Base-by-base conservation (phyloP, 1,140 invertebrate genomes). In the Papilio glaucus region DNA sequence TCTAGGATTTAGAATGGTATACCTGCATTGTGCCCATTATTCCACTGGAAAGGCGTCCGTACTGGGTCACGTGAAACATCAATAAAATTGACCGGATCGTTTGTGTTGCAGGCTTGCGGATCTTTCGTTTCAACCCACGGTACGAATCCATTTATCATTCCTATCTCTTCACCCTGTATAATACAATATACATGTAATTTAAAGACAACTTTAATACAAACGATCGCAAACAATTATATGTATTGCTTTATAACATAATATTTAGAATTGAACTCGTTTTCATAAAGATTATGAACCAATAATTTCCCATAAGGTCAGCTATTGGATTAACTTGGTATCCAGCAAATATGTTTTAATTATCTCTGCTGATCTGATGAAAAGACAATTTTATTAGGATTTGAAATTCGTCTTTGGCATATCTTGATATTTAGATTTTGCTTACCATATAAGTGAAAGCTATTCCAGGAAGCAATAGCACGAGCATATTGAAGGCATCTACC, bases 41-140 rank as follows among this genome's bases (percentile, higher is more conserved):
- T 94, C 97, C 97, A 98, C 76, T 96, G 96, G 84, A 97, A 97
- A 0, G 97, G 96, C 1, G 96, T 96, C 5, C 96, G 93, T 4
- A 86, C 93, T 0, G 95, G 95, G 86, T 97, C 96, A 9, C 96
- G 91, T 6, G 94, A 94, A 0, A 91, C 87, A 37, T 93, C 77
- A 71, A 92, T 78, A 77, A 93, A 96, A 60, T 88, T 88, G 72
- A 91, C 79, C 24, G 90, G 90, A 73, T 92, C 89, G 74, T 92
- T 86, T 6, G 90, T 92, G 60, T 86, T 89, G 76, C 90, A 92
- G 29, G 89, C 90, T 60, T 81, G 76, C 24, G 85, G 88, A 69
- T 93, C 91, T 33, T 83, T 84, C 29, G 91, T 91, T 33, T 91
- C 81, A 41, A 42, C 82, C 91, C 91, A 93, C 1, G 92, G 85